Evolutionary conservation across 2,888 invertebrate genomes (phyloP).

Genomic region (Ormyrus pomaceus): DNA sequence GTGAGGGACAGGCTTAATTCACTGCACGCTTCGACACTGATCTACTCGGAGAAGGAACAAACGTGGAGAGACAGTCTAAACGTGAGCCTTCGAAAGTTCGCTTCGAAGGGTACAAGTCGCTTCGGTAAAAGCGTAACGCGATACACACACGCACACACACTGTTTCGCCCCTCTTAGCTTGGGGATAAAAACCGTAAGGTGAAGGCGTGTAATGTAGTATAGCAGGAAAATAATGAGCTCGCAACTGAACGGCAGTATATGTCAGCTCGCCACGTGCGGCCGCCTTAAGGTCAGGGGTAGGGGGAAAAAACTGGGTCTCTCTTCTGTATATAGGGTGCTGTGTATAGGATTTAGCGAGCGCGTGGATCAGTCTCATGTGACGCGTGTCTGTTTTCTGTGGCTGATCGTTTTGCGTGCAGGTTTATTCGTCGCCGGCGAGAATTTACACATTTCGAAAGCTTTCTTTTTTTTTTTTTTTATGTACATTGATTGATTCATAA

Average conservation of each 20-base stretch:
- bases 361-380: constrained; percentile 18
- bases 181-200: not conserved
- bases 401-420: not conserved
- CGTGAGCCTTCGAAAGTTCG: constrained; percentile 13
- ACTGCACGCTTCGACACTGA: no score
- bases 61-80: constrained; percentile 8
- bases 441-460: not conserved
- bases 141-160: constrained; percentile 14
- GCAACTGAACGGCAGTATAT: no score
- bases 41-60: not conserved
- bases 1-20: no score
- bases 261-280: no score
- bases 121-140: no score
- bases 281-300: no score
- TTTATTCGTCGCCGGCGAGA: not conserved
- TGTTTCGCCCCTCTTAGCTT: no score
- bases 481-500: constrained; percentile 47
- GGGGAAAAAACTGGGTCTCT: no score
- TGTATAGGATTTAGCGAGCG: no score
- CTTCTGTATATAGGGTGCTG: no score
- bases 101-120: not conserved
- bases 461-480: constrained; percentile 13
- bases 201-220: not conserved
- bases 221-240: no score
- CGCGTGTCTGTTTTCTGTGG: not conserved